Percentiles rank a stretch among this genome's conserved stretches.
phyloP scores from a whole-genome alignment of 2,888 invertebrate genomes.

The Blastobasis adustella region DNA sequence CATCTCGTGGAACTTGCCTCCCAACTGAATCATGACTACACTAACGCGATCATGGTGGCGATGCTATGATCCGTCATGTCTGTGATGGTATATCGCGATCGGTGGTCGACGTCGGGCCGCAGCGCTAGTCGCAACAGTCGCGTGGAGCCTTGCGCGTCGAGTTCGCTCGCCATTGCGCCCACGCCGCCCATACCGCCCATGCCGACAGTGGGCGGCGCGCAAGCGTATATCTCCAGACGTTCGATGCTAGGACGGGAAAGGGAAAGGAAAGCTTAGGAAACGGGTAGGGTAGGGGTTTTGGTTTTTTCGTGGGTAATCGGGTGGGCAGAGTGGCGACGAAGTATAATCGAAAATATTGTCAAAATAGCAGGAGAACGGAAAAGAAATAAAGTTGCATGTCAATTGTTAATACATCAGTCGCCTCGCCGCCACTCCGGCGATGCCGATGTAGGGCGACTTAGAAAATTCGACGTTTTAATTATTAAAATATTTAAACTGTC shows the following conservation, averaged over 20 bases:
- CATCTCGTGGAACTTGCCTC: too few relatives aligned
- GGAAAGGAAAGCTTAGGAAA: slow-evolving; percentile 3
- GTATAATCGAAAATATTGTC: too few relatives aligned
- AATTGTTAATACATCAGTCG: too few relatives aligned
- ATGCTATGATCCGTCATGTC: slow-evolving; percentile 26
- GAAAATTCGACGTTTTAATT: too few relatives aligned
- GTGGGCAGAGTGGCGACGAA: too few relatives aligned
- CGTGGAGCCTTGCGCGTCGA: too few relatives aligned
- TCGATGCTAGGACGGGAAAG: slow-evolving; percentile 8
- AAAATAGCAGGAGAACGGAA: too few relatives aligned
- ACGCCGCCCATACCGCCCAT: neutral
- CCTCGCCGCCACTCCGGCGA: too few relatives aligned
- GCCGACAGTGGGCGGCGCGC: slow-evolving; percentile 15
- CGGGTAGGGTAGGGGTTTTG: neutral
- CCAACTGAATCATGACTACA: slow-evolving; percentile 6
- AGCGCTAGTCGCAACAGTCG: slow-evolving; percentile 30
- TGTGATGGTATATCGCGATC: slow-evolving; percentile 31
- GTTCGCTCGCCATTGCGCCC: too few relatives aligned
- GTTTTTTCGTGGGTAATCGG: neutral
- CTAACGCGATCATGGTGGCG: slow-evolving; percentile 27
- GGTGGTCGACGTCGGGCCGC: slow-evolving; percentile 19
- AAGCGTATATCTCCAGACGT: slow-evolving; percentile 46
- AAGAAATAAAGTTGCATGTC: too few relatives aligned
- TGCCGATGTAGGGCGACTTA: too few relatives aligned
- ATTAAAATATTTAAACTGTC: too few relatives aligned